Evolutionary conservation across 2,888 invertebrate genomes (phyloP), one percentile per base, ranked within the genome.

Genomic region (Conistra vaccinii): DNA sequence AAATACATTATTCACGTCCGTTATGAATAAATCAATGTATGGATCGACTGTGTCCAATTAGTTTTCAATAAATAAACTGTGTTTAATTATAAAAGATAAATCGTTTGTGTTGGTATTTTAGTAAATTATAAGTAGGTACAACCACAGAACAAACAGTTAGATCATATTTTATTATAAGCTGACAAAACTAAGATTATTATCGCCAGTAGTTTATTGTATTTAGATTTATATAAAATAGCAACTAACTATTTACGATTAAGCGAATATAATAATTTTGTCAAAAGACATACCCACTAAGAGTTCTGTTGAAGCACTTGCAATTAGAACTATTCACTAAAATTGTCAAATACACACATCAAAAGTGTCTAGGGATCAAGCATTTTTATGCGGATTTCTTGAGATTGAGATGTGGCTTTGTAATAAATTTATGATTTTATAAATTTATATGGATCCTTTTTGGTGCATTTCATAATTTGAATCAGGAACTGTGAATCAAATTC

Each of bases 141-240:
- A 66, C 14, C 12, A 60, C 20, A 66, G 68, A 68, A 29, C 39
- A 57, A 51, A 48, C 45, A 74, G 55, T 45, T 35, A 68, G 42
- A 60, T 71, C 61, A 62, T 82, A 78, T 78, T 82, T 82, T 82
- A 77, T 68, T 60, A 73, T 58, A 66, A 69, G 26, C 82, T 81
- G 78, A 69, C 73, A 55, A 78, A 78, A 69, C 69, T 68, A 32
- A 85, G 76, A 85, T 76, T 78, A 80, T 76, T 72, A 75, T 76
- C 73, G 32, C 51, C 7, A 53, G 53, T 80, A 70, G 73, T 80
- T 82, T 82, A 84, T 79, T 79, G 82, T 67, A 60, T 67, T 76
- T 23, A 72, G 60, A 84, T 70, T 76, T 57, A 63, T 76, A 61
- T 76, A 73, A 76, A 68, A 65, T 70, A 65, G 62, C 53, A 32